phyloP scores from a whole-genome alignment of 1,140 invertebrate species.

The Metaphire vulgaris region DNA sequence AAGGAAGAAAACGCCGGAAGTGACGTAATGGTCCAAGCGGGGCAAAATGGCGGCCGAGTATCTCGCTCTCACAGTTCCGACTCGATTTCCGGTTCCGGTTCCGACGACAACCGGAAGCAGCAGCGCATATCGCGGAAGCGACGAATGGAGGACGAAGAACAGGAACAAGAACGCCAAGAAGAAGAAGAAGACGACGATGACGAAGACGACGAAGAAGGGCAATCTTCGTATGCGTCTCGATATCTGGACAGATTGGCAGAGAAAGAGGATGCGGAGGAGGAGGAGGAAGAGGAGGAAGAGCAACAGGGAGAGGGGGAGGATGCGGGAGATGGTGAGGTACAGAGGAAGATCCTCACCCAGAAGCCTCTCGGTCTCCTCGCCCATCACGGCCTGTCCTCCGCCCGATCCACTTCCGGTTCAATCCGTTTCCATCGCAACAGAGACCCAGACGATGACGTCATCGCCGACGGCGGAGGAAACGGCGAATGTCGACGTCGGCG shows the following conservation, averaged over 20 bases:
- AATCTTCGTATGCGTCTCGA: not conserved
- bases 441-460: not conserved
- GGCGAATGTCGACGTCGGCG: no score
- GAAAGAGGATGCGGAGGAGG: constrained; percentile 8
- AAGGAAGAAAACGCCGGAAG: not conserved
- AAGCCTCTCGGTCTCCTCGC: constrained; percentile 25
- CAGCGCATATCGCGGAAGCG: no score
- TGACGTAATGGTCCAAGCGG: not conserved
- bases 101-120: not conserved
- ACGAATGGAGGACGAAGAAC: not conserved
- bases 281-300: constrained; percentile 5
- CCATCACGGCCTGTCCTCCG: constrained; percentile 25
- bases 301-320: not conserved
- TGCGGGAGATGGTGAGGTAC: not conserved
- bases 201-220: not conserved
- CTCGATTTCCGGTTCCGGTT: not conserved
- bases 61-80: not conserved
- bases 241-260: not conserved
- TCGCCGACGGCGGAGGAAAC: not conserved
- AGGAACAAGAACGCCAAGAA: not conserved
- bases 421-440: not conserved
- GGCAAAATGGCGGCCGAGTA: not conserved
- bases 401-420: no score
- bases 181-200: not conserved
- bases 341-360: not conserved